Evolutionary conservation across 2,113 vertebrate genomes (phyloP).

Genomic region (Plecotus auritus): DNA sequence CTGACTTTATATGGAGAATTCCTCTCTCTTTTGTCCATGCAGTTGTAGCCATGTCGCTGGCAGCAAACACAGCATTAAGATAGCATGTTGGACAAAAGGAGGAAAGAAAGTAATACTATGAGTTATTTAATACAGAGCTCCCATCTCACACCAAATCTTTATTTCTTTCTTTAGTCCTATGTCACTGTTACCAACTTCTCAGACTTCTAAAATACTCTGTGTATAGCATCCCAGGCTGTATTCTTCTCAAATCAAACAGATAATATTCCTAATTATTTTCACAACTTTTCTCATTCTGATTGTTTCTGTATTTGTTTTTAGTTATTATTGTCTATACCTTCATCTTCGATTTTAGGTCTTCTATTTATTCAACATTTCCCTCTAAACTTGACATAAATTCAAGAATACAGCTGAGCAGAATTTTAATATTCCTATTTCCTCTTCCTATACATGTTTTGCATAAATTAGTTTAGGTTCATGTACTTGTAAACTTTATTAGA

Average conservation of each 20-base stretch:
- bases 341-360: neutral
- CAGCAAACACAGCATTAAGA: neutral
- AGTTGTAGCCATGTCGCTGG: neutral
- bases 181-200: neutral
- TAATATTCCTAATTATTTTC: neutral
- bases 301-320: neutral
- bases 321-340: neutral
- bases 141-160: neutral
- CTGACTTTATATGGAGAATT: neutral
- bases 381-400: neutral
- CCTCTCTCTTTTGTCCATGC: neutral
- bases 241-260: neutral
- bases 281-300: neutral
- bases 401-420: neutral
- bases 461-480: neutral
- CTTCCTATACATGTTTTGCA: neutral
- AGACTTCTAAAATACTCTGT: neutral
- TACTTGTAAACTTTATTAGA: slow-evolving; percentile 6
- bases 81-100: neutral
- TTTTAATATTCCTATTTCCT: neutral
- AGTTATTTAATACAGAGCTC: neutral
- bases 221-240: neutral
- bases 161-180: neutral
- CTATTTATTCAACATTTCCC: neutral
- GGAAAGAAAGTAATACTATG: neutral